phyloP scores from a whole-genome alignment of 1,140 invertebrate genomes.

The Drosophila ambigua region DNA sequence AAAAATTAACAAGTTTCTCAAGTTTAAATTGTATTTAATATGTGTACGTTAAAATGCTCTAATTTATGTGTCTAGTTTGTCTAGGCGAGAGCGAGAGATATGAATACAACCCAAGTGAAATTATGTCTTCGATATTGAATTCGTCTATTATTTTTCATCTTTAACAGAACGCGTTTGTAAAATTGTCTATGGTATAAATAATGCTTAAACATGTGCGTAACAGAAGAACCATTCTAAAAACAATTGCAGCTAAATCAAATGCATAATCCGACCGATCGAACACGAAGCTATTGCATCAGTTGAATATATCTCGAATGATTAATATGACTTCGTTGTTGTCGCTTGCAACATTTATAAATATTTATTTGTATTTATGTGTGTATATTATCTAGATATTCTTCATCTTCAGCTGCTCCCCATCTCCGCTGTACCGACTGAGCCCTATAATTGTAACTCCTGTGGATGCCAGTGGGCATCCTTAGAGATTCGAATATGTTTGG shows the following conservation, averaged over 20 bases:
- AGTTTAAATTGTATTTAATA: constrained; percentile 23
- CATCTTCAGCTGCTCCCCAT: constrained; percentile 35
- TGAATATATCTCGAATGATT: constrained; percentile 23
- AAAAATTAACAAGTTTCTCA: constrained; percentile 14
- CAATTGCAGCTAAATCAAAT: constrained; percentile 49
- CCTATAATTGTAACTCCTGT: constrained; percentile 10
- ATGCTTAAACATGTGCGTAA: constrained; percentile 75
- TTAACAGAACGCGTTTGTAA: constrained; percentile 43
- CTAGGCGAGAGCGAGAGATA: constrained; percentile 23
- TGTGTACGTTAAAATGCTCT: constrained; percentile 43
- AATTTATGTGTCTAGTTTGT: constrained; percentile 5
- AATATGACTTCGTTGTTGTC: constrained; percentile 55
- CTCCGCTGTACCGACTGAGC: constrained; percentile 31
- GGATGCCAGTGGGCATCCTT: constrained; percentile 7
- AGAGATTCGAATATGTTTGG: constrained; percentile 36
- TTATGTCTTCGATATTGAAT: constrained; percentile 28
- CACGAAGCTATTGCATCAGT: constrained; percentile 18
- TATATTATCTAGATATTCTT: constrained; percentile 42
- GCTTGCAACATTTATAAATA: constrained; percentile 46
- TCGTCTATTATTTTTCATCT: constrained; percentile 19
- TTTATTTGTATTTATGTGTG: constrained; percentile 33
- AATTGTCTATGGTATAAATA: constrained; percentile 71
- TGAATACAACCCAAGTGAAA: constrained; percentile 63
- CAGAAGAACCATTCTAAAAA: constrained; percentile 43
- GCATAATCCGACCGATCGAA: constrained; percentile 14